A percentile compares a stretch with the other conserved stretches of the same genome.
phyloP scores from a whole-genome alignment of 2,113 vertebrate species.

The Phaethornis superciliosus region DNA sequence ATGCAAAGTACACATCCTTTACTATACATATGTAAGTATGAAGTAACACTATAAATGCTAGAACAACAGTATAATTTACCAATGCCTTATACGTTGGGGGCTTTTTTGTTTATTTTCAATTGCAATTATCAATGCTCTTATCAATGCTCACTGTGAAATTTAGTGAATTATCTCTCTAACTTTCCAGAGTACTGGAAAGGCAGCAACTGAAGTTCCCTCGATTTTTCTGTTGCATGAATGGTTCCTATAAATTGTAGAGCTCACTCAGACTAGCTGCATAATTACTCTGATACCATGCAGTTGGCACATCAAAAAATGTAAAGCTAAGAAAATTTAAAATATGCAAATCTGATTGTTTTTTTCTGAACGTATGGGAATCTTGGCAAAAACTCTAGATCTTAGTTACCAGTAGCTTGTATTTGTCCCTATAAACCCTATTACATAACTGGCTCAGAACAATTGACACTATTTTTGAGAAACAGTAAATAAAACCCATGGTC shows the following conservation, averaged over 20 bases:
- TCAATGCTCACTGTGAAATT: too few relatives aligned
- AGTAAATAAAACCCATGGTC: background rate
- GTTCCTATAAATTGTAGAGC: background rate
- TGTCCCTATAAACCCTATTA: background rate
- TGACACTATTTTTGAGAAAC: background rate
- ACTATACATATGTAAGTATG: background rate
- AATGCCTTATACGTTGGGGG: background rate
- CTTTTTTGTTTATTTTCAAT: background rate
- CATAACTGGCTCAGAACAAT: background rate
- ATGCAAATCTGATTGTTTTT: background rate
- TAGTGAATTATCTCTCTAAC: background rate
- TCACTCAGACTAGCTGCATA: background rate
- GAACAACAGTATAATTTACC: background rate
- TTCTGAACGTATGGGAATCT: background rate
- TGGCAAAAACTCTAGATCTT: background rate
- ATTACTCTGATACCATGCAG: background rate
- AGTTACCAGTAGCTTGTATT: background rate
- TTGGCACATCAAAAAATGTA: background rate
- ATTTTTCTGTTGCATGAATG: background rate
- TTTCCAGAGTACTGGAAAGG: background rate
- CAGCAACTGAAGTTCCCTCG: background rate
- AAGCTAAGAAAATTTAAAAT: background rate
- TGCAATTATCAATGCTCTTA: too few relatives aligned
- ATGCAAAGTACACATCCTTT: background rate
- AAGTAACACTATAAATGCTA: background rate